Base-by-base conservation (phyloP, 2,113 vertebrate species). In the Thamnaconus septentrionalis region DNA sequence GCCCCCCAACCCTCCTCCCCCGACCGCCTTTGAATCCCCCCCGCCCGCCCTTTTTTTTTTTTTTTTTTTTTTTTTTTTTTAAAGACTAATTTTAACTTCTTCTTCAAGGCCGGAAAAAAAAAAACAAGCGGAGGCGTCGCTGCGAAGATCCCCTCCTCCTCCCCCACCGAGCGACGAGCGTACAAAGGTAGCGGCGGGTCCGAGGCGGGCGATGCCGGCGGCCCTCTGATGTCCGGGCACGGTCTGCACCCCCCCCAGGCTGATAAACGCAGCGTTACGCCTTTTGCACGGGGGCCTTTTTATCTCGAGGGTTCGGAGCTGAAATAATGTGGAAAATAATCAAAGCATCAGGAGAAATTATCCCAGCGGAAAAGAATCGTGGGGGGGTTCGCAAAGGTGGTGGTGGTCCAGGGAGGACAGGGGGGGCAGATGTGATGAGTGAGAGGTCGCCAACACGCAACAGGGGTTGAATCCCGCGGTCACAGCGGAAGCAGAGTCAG, bases 1-100 rank as follows among this genome's bases (percentile, higher is more conserved):
- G 88, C 84, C 82, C 67, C 67, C 70, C 8, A 75, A 31, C 18
- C 18, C 18, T 31, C 18, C 18, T 31, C 18, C 18, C 18, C 18
- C 18, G 18, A 31, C 18, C 18, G 18, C 18, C 83, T 90, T 92
- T 92, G 91, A 90, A 91, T 89, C 84, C 56, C 79, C 41, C 85
- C 18, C 18, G 18, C 18, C 18, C 18, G n/a, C n/a, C n/a, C n/a
- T 31, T 31, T 31, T 31, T 31, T 31, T 31, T 87, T 89, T 91
- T 90, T 85, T 31, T 31, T 31, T 31, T 31, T 31, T 31, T 31
- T 31, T 31, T 31, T 31, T 31, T 87, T 89, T 91, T 90, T 85
- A 90, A 90, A 90, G 82, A 88, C 91, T 90, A 83, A 92, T 92
- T 92, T 90, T 88, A 88, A 89, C 87, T 85, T 89, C 87, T 85